A percentile compares a stretch with the other conserved stretches of the same genome.
Evolutionary conservation across 2,113 vertebrate genomes (phyloP).

Genomic region (Eclectus roratus): DNA sequence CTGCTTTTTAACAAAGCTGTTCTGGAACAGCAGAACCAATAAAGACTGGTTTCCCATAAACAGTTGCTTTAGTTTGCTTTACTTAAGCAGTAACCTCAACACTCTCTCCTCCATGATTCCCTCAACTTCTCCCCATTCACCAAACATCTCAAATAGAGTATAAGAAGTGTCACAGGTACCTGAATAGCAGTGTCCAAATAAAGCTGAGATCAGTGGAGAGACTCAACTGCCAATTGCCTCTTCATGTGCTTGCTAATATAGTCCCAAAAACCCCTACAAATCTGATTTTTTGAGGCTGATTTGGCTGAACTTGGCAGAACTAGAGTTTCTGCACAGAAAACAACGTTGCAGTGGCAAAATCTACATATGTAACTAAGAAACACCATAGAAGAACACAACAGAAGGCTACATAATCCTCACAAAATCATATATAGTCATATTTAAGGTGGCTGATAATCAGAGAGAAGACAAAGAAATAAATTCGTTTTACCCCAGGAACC

Average conservation of each 20-base stretch:
- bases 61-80: background rate
- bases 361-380: background rate
- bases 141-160: background rate
- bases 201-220: background rate
- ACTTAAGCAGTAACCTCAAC: background rate
- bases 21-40: background rate
- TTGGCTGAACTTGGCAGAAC: background rate
- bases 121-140: background rate
- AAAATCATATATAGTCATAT: background rate
- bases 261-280: background rate
- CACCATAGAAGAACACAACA: too few species aligned
- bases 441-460: background rate
- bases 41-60: background rate
- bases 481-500: background rate
- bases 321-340: background rate
- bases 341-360: background rate
- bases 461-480: background rate
- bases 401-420: background rate
- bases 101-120: background rate
- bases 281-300: background rate
- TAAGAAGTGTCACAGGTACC: background rate
- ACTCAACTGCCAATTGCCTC: background rate
- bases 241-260: background rate
- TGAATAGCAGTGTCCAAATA: background rate
- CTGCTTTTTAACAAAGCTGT: background rate